Evolutionary conservation across 2,113 vertebrate genomes (phyloP).

Genomic region (Platanista minor): DNA sequence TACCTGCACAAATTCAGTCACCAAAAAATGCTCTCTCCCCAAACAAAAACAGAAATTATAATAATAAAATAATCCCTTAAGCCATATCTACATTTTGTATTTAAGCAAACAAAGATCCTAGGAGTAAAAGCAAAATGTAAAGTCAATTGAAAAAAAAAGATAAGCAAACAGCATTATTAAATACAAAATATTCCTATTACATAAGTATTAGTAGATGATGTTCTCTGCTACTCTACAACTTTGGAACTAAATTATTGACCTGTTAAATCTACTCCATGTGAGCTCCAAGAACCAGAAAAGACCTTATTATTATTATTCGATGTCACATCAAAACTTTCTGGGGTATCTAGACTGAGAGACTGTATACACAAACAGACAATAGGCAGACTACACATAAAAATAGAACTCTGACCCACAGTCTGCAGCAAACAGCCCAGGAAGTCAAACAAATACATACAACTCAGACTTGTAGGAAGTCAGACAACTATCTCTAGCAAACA

Average conservation of each 20-base stretch:
- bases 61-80: slow-evolving; percentile 45
- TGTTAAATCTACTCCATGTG: slow-evolving; percentile 81
- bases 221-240: slow-evolving; percentile 84
- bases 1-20: slow-evolving; percentile 51
- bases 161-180: slow-evolving; percentile 84
- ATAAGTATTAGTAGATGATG: slow-evolving; percentile 81
- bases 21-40: neutral
- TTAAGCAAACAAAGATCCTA: slow-evolving; percentile 77
- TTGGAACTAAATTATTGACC: slow-evolving; percentile 80
- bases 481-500: neutral
- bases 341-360: slow-evolving; percentile 83
- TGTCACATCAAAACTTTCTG: slow-evolving; percentile 93
- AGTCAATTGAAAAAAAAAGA: slow-evolving; percentile 83
- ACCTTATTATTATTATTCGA: slow-evolving; percentile 92
- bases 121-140: slow-evolving; percentile 84
- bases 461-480: neutral
- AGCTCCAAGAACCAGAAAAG: slow-evolving; percentile 76
- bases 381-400: neutral
- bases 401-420: neutral
- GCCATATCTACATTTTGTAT: slow-evolving; percentile 71
- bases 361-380: neutral
- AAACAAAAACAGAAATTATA: neutral
- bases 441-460: neutral
- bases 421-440: neutral
- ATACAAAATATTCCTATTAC: slow-evolving; percentile 85